Conservation (phyloP, 2,797 vertebrate species). For the Sebastes trivittatus region DNA sequence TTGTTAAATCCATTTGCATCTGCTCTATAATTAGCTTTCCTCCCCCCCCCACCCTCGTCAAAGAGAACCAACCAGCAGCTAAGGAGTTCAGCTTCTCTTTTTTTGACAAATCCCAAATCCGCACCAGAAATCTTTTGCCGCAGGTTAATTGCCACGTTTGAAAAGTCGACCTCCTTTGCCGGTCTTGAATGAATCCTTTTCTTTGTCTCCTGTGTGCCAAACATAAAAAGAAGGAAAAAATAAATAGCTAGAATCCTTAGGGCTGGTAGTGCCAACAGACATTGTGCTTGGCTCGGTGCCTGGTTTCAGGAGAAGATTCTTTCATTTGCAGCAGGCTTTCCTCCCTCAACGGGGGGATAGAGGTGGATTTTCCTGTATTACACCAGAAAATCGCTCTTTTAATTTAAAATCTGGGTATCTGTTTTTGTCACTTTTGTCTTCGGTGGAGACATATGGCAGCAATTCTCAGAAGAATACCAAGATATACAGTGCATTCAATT, state of each 20-base stretch:
- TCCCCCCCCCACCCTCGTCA: not conserved
- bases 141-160: slow-evolving; percentile 73
- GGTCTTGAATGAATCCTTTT: slow-evolving; percentile 51
- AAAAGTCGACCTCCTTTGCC: slow-evolving; percentile 51
- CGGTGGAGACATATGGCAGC: slow-evolving; percentile 9
- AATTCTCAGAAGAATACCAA: slow-evolving; percentile 11
- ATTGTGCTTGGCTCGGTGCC: slow-evolving; percentile 66
- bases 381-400: slow-evolving; percentile 52
- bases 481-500: slow-evolving; percentile 14
- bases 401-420: slow-evolving; percentile 36
- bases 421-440: slow-evolving; percentile 36
- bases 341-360: slow-evolving; percentile 39
- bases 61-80: slow-evolving; percentile 17
- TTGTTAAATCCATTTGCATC: slow-evolving; percentile 28
- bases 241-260: slow-evolving; percentile 65
- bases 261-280: slow-evolving; percentile 61
- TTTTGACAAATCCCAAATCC: slow-evolving; percentile 44
- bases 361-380: slow-evolving; percentile 56
- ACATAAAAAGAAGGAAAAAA: slow-evolving; percentile 66
- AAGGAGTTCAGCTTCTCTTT: slow-evolving; percentile 29
- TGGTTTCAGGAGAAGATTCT: slow-evolving; percentile 61
- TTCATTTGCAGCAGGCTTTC: slow-evolving; percentile 60
- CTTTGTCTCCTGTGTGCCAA: slow-evolving; percentile 61
- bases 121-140: slow-evolving; percentile 45
- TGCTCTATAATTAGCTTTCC: slow-evolving; percentile 30